Evolutionary conservation across 2,888 invertebrate genomes (phyloP).

Genomic region (Geophilus truncorum): DNA sequence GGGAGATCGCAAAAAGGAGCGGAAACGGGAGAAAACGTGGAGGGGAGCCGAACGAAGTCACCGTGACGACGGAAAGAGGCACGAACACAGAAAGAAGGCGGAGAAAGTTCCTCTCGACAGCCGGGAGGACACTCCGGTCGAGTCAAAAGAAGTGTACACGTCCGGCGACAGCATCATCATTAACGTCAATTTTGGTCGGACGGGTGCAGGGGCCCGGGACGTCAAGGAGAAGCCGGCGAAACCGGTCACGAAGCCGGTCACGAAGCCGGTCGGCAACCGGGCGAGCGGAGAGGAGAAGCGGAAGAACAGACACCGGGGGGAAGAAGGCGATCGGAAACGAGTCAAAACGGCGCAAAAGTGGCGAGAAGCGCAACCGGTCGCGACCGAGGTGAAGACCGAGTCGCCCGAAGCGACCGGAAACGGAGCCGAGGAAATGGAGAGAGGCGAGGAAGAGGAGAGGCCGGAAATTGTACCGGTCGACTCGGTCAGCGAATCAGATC

Average conservation of each 20-base stretch:
- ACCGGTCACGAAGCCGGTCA: neutral
- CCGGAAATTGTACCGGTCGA: neutral
- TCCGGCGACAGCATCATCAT: conserved; percentile 89
- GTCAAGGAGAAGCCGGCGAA: conserved; percentile 37
- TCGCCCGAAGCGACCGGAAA: neutral
- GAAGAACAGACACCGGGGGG: neutral
- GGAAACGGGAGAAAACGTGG: conserved; percentile 40
- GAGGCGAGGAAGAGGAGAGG: conserved; percentile 25
- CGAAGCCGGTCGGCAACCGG: conserved; percentile 11
- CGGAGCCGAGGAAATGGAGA: no score
- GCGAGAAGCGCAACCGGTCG: conserved; percentile 17
- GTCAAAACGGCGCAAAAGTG: conserved; percentile 70
- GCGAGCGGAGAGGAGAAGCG: neutral
- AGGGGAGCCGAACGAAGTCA: conserved; percentile 36
- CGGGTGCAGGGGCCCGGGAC: conserved; percentile 46
- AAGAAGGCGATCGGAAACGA: conserved; percentile 52
- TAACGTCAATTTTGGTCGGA: conserved; percentile 68
- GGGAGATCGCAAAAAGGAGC: conserved; percentile 37
- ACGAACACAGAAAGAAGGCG: conserved; percentile 34
- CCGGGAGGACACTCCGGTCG: conserved; percentile 38
- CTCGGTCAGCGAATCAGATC: neutral
- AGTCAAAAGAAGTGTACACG: conserved; percentile 79
- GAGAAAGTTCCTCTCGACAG: conserved; percentile 35
- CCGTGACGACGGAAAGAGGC: conserved; percentile 35
- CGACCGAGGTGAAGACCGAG: conserved; percentile 59